Evolutionary conservation across 2,797 vertebrate species (phyloP), one percentile per base, ranked within the genome.

Genomic region (Helostoma temminkii): DNA sequence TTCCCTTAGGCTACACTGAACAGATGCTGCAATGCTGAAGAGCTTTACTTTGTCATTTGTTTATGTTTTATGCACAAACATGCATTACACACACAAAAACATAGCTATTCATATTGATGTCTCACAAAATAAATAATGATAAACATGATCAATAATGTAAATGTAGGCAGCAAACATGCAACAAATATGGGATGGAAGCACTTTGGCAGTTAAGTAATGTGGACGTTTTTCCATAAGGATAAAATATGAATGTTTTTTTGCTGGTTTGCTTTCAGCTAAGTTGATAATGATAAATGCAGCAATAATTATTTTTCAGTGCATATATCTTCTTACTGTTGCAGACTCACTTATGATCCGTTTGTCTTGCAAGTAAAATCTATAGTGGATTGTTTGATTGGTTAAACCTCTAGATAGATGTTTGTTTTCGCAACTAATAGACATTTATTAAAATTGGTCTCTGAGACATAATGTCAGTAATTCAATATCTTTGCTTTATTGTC

Each of bases 1-100:
- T 84, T 85, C 77, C 85, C 80, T 66, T 10, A 65, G 80, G 82
- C 83, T 54, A 56, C 55, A 14, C 45, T 21, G 74, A 78, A 41
- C 85, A 86, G 73, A 76, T 78, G 79, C 73, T 66, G 5, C 22
- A 67, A 72, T 65, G 73, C 71, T 14, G 70, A 57, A 74, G 64
- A 47, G 76, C 62, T 78, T 73, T 71, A 70, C 54, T 66, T 68
- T 60, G n/a, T 67, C 57, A 19, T 41, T 39, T 73, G 67, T 47
- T 62, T 28, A 72, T 61, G 58, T 53, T 49, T 62, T 63, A 39
- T 76, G 74, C 37, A 66, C 42, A 66, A 69, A 62, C 58, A 37
- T 41, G 41, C 50, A 48, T 56, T 25, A n/a, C 52, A 41, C 25
- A 10, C 9, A 46, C 26, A 34, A 39, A 68, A 41, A 57, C 24